Evolutionary conservation across 1,140 invertebrate species (phyloP).

Genomic region (Phortica variegata): DNA sequence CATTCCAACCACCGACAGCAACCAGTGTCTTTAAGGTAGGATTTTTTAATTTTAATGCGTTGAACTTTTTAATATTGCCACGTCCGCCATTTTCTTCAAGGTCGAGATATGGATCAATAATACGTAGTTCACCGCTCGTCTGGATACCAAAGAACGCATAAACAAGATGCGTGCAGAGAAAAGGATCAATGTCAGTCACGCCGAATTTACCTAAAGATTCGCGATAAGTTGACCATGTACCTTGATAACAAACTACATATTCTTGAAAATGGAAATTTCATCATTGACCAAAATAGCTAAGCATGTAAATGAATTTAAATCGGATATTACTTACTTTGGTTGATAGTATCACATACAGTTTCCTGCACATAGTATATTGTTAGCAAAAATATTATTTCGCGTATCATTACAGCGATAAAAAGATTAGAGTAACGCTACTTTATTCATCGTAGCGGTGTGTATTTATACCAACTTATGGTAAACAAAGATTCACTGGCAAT

Average conservation of each 20-base stretch:
- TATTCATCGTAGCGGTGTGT: too few relatives aligned
- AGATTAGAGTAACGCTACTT: too few relatives aligned
- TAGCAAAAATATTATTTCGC: too few relatives aligned
- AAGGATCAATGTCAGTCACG: conserved; percentile 67
- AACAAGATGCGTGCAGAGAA: conserved; percentile 72
- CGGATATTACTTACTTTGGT: too few relatives aligned
- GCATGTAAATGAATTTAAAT: too few relatives aligned
- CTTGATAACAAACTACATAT: conserved; percentile 69
- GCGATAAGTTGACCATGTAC: conserved; percentile 73
- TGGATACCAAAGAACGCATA: conserved; percentile 71
- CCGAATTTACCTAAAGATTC: conserved; percentile 65
- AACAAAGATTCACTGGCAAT: too few relatives aligned
- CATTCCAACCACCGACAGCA: conserved; percentile 77
- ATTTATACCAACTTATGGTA: too few relatives aligned
- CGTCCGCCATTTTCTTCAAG: conserved; percentile 58
- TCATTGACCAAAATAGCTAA: too few relatives aligned
- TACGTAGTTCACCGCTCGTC: conserved; percentile 57
- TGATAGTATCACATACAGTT: too few relatives aligned
- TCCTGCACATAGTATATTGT: too few relatives aligned
- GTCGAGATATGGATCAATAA: conserved; percentile 68
- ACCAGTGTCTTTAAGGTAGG: conserved; percentile 68
- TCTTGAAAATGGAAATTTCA: too few relatives aligned
- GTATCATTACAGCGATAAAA: too few relatives aligned
- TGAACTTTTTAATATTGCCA: conserved; percentile 61
- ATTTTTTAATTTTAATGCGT: conserved; percentile 65